Conservation (phyloP, 2,888 invertebrate species). For the Ennomos erosarius region DNA sequence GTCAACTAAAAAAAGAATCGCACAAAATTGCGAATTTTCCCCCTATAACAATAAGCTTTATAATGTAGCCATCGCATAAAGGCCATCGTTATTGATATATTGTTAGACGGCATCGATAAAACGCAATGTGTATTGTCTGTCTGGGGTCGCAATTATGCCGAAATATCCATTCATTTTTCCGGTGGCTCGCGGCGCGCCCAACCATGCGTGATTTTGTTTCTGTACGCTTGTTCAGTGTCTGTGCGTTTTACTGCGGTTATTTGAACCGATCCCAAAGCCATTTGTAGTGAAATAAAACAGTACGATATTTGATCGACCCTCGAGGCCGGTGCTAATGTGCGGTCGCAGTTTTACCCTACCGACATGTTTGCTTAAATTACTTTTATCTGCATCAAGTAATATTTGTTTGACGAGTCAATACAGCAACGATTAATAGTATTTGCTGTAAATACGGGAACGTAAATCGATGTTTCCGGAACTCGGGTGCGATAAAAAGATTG, state of each 20-base stretch:
- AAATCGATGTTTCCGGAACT: conserved; percentile 57
- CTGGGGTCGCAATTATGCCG: conserved; percentile 72
- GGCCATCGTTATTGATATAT: conserved; percentile 27
- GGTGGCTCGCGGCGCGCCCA: conserved; percentile 66
- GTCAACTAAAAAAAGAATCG: background rate
- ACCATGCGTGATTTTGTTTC: conserved; percentile 81
- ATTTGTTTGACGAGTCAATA: conserved; percentile 42
- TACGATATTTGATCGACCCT: conserved; percentile 60
- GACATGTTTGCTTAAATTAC: conserved; percentile 32
- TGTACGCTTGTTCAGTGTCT: conserved; percentile 78
- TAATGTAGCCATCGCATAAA: conserved; percentile 22
- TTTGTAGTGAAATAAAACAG: conserved; percentile 70
- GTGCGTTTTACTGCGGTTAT: conserved; percentile 70
- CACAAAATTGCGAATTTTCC: conserved; percentile 3
- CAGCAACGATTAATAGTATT: conserved; percentile 40
- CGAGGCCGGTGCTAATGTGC: conserved; percentile 25
- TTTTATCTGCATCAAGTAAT: conserved; percentile 29
- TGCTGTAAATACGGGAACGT: conserved; percentile 46
- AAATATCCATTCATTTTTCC: conserved; percentile 79
- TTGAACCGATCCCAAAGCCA: conserved; percentile 68
- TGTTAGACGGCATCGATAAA: conserved; percentile 34
- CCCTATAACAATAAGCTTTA: conserved; percentile 23
- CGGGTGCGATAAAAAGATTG: conserved; percentile 73
- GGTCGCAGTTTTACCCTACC: conserved; percentile 38
- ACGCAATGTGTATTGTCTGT: conserved; percentile 52